A percentile compares a stretch with the other conserved stretches of the same genome.
Conservation (phyloP, 1,140 invertebrate species). For the Scylla paramamosain region DNA sequence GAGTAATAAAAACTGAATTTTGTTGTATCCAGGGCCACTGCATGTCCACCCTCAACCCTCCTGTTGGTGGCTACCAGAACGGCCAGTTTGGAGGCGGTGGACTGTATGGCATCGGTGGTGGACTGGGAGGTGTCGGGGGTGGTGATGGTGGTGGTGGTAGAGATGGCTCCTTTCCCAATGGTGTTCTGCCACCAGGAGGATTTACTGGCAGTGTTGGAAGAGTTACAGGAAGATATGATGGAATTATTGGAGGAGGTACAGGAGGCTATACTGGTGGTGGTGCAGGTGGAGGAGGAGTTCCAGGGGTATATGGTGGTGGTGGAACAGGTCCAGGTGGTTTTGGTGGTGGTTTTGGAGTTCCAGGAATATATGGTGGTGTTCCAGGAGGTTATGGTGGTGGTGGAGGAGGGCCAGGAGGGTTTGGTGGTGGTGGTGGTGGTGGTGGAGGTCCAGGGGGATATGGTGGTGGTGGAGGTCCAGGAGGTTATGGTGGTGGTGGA, state of each 20-base stretch:
- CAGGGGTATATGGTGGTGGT: slow-evolving; percentile 51
- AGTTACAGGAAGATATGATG: slow-evolving; percentile 18
- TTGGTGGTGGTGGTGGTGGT: slow-evolving; percentile 26
- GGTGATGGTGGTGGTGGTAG: slow-evolving; percentile 14
- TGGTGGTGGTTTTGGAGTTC: not conserved
- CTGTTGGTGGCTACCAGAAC: slow-evolving; percentile 67
- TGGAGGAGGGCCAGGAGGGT: not conserved
- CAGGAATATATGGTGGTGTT: not conserved
- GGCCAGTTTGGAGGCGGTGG: slow-evolving; percentile 24
- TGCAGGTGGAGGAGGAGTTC: slow-evolving; percentile 77
- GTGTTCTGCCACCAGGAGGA: not conserved
- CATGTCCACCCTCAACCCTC: slow-evolving; percentile 77
- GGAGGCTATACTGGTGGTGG: not conserved
- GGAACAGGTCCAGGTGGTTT: slow-evolving; percentile 38
- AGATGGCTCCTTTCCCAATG: not conserved
- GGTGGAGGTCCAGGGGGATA: not conserved
- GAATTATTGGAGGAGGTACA: slow-evolving; percentile 42
- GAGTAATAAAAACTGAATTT: not conserved
- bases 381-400: not conserved
- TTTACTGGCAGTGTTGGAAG: not conserved
- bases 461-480: slow-evolving; percentile 31
- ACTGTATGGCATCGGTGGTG: not conserved
- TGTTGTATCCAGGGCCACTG: slow-evolving; percentile 72
- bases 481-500: slow-evolving; percentile 12
- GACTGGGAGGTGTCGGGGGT: not conserved